phyloP scores from a whole-genome alignment of 2,888 invertebrate genomes.

The Leptothorax acervorum region DNA sequence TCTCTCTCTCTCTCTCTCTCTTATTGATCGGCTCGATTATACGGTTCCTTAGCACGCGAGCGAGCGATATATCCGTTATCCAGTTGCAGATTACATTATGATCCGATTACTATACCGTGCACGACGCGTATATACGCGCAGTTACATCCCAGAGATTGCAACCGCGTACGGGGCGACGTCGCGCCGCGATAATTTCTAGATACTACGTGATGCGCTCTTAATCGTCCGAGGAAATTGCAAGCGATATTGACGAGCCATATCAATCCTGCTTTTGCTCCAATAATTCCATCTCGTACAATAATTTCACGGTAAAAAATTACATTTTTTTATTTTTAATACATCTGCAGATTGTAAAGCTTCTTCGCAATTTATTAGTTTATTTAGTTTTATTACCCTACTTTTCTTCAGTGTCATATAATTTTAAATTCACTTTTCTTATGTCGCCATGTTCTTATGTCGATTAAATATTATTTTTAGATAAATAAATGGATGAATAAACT shows the following conservation, averaged over 20 bases:
- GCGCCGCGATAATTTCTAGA: constrained; percentile 62
- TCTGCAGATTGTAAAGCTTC: background rate
- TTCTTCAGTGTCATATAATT: background rate
- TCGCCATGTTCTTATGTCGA: too few relatives aligned
- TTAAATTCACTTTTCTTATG: background rate
- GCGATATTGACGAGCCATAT: constrained; percentile 20
- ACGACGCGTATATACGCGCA: constrained; percentile 61
- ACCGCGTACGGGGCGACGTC: constrained; percentile 53
- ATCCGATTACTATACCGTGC: constrained; percentile 72
- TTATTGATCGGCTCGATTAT: constrained; percentile 56
- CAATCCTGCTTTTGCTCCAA: background rate
- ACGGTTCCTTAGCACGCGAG: constrained; percentile 66
- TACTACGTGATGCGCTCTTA: constrained; percentile 50
- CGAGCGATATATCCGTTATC: constrained; percentile 65
- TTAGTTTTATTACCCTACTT: background rate
- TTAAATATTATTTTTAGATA: background rate
- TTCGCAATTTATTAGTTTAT: background rate
- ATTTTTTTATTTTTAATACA: background rate
- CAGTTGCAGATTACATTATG: constrained; percentile 71
- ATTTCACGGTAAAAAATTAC: background rate
- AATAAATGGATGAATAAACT: background rate
- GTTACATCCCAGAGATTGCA: constrained; percentile 67
- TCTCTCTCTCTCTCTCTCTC: background rate
- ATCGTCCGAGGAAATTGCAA: constrained; percentile 44
- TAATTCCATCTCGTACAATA: constrained; percentile 3